Base-by-base conservation (phyloP, 35 echinoderm and acorn worm species). In the Chiridota heheva region DNA sequence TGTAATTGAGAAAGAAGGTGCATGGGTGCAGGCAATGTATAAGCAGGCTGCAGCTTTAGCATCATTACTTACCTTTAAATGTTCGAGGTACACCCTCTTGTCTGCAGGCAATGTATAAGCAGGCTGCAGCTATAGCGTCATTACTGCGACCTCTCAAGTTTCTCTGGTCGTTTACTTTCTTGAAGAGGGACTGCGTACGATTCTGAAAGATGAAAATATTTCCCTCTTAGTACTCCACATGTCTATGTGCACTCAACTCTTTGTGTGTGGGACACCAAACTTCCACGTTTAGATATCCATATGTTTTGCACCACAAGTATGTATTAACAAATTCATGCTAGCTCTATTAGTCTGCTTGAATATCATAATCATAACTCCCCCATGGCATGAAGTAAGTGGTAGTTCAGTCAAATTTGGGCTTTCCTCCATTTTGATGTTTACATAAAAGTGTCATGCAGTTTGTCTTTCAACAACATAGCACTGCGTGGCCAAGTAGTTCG, bases 51-150 rank as follows among this genome's bases (percentile, higher is more conserved):
- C n/a, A n/a, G n/a, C n/a, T n/a, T n/a, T n/a, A n/a, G n/a, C n/a
- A n/a, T n/a, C n/a, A n/a, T n/a, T n/a, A 40, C 56, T 64, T 57
- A 91, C 95, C 95, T 88, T 91, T 88, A 53, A 98, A 98, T 71
- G 95, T 98, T 42, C 95, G 59, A 4, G 89, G 95, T 32, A 98
- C 95, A 16, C 85, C 89, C 42, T 98, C 95, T 69, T 92, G 89
- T 48, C 89, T 67, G 41, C 89, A 91, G 6, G 95, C 95, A 34
- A 98, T 91, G 57, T 98, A 98, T 17, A 98, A 69, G 76, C 95
- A 91, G 13, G 95, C 88, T 40, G 95, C 93, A 46, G 89, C 95
- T 2, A 98, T 98, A 18, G 95, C 95, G 70, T 98, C 89, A 64
- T 98, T 92, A 41, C 84, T 92, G 30, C 95, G 69, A 2, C 95